Base-by-base conservation (phyloP, 2,113 vertebrate genomes). In the Smithornis capensis region DNA sequence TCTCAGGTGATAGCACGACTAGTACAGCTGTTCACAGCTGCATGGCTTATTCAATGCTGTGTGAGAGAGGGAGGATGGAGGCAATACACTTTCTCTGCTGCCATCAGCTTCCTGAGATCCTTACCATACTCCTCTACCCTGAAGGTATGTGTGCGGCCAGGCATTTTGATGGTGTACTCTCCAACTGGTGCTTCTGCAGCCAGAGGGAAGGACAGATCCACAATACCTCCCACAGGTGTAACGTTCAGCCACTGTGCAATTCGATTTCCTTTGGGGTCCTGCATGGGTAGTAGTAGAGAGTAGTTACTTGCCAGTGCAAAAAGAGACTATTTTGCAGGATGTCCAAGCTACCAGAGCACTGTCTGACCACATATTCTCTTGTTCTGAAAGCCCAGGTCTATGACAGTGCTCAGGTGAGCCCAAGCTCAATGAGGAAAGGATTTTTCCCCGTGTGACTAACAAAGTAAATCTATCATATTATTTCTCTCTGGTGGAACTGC, bases 71-170 rank as follows among this genome's bases (percentile, higher is more conserved):
- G 2, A 3, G 7, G 6, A 28, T 59, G 53, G 33, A 71, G 23
- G 35, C 9, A 74, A 44, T 12, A 52, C 8, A 25, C 21, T 45
- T 55, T 37, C 47, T 56, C 55, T 90, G 45, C 62, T 89, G 33
- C 33, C 7, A 2, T 31, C 47, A 71, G 33, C 35, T 49, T 24
- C 35, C 75, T 29, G 40, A 70, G 55, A 12, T 33, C 53, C 90
- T 96, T 92, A 97, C 97, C 96, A 64, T 96, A 96, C 79, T 97
- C 94, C 57, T 96, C 93, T 9, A 96, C 96, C 62, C 68, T 82
- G 90, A 97, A 97, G 74, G 79, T 71, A 14, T 64, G 78, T 9
- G 40, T 65, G 38, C 59, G 62, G 49, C 76, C 83, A 45, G 88
- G 83, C 4, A 55, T 18, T 77, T 64, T 96, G 80, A 97, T 89